Base-by-base conservation (phyloP, 2,113 vertebrate genomes). In the Barbus barbus region DNA sequence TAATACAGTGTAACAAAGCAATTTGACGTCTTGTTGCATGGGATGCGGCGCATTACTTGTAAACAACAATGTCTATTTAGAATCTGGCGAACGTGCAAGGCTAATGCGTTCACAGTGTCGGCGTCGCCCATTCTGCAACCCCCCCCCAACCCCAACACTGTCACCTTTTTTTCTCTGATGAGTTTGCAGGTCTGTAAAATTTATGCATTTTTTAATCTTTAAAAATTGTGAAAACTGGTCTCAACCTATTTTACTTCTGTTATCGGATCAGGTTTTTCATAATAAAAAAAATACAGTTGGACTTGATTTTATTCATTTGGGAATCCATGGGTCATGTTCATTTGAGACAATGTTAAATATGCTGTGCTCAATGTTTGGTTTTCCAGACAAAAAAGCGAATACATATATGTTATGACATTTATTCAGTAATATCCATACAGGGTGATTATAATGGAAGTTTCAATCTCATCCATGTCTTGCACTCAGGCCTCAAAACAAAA, bases 381-480 rank as follows among this genome's bases (percentile, higher is more conserved):
- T 41, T 72, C 44, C 38, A 1, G 1, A 18, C 22, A 71, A 71
- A 38, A 3, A 46, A 44, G 22, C 6, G 14, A 73, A 44, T 16
- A n/a, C 4, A 12, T 13, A 12, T 13, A 44, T 73, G 11, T 73
- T 13, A 4, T 73, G 9, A 72, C 36, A 73, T 80, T 28, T n/a
- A 48, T 75, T 38, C 36, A 18, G 28, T 14, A 48, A 76, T 79
- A 78, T 77, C 20, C 46, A 48, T 74, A 60, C 20, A 24, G 20
- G 38, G 53, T 78, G 74, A 77, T 77, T 56, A 77, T 51, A 78
- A 58, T 78, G 31, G 6, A 60, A 24, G 12, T 58, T 79, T 79
- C 77, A 46, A 9, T 0, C 11, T 1, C 13, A 28, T 78, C 36
- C 56, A 28, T 28, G 22, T 41, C 77, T 78, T 44, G 20, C n/a